These are phyloP conservation scores for Strix occidentalis DNA, from an alignment of 2,797 vertebrate genomes.

Conservation along the genomic window DNA sequence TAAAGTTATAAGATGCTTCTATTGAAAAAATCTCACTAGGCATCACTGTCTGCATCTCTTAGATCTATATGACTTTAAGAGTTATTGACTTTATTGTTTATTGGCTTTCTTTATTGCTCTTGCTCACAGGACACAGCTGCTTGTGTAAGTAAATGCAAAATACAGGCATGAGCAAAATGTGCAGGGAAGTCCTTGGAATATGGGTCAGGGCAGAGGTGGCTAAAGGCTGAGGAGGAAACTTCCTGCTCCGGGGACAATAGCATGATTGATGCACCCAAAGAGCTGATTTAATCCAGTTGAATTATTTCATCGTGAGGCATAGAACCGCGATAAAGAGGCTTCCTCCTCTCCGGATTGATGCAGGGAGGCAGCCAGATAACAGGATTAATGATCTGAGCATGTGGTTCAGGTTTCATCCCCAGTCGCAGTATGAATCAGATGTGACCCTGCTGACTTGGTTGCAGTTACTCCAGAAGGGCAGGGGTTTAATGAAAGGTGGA, in stretches of 20 bases:
- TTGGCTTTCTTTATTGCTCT: background rate
- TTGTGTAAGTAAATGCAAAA: background rate
- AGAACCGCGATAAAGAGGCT: conserved; percentile 39
- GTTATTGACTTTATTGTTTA: background rate
- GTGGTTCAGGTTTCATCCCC: conserved; percentile 30
- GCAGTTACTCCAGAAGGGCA: conserved; percentile 46
- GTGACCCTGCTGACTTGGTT: conserved; percentile 39
- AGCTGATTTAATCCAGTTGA: conserved; percentile 59
- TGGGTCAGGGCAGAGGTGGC: conserved; percentile 51
- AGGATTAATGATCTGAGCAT: conserved; percentile 60
- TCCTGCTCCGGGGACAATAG: conserved; percentile 58
- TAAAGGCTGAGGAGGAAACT: conserved; percentile 47
- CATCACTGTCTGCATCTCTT: background rate
- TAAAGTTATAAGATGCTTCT: background rate
- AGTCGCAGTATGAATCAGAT: conserved; percentile 35
- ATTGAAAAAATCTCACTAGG: background rate
- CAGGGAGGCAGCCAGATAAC: conserved; percentile 63
- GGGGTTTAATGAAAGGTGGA: conserved; percentile 49
- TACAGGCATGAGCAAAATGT: background rate
- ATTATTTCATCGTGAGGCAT: conserved; percentile 57
- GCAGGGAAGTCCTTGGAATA: conserved; percentile 53
- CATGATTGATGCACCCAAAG: conserved; percentile 44
- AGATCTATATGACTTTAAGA: background rate
- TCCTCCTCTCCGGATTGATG: conserved; percentile 50
- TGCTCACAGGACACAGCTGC: background rate